Evolutionary conservation across 2,113 vertebrate species (phyloP).

Genomic region (Tringa solitaria): DNA sequence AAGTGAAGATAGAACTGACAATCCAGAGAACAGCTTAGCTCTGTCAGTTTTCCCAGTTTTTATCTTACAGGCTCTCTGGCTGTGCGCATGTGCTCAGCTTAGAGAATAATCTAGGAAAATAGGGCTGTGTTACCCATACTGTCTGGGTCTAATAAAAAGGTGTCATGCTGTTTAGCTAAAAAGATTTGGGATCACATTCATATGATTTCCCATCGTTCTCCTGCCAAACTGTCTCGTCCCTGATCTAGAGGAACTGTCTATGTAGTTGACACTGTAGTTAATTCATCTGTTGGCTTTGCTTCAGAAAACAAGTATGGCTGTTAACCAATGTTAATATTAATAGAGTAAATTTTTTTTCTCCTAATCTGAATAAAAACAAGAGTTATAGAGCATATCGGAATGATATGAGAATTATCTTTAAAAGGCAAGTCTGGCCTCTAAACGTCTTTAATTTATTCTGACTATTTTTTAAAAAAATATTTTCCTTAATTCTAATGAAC

Average conservation of each 20-base stretch:
- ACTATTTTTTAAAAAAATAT: background rate
- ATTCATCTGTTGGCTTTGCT: background rate
- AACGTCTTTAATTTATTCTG: background rate
- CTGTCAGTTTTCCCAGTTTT: background rate
- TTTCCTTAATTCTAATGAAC: background rate
- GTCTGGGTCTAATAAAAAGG: background rate
- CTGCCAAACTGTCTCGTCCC: background rate
- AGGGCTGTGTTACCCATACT: background rate
- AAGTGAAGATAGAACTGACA: background rate
- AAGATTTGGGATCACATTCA: background rate
- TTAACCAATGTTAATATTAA: background rate
- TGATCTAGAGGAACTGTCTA: background rate
- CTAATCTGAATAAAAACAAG: background rate
- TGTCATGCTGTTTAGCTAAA: background rate
- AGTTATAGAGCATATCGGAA: background rate
- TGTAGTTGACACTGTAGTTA: background rate
- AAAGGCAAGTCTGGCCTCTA: background rate
- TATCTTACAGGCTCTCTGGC: background rate
- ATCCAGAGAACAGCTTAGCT: background rate
- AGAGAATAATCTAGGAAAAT: background rate
- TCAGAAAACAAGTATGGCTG: background rate
- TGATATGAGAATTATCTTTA: background rate
- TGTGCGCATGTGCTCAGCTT: background rate
- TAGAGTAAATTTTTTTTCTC: background rate
- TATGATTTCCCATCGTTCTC: background rate